Conservation (phyloP, 64 coral and sea anemone genomes). For the Astreopora myriophthalma region DNA sequence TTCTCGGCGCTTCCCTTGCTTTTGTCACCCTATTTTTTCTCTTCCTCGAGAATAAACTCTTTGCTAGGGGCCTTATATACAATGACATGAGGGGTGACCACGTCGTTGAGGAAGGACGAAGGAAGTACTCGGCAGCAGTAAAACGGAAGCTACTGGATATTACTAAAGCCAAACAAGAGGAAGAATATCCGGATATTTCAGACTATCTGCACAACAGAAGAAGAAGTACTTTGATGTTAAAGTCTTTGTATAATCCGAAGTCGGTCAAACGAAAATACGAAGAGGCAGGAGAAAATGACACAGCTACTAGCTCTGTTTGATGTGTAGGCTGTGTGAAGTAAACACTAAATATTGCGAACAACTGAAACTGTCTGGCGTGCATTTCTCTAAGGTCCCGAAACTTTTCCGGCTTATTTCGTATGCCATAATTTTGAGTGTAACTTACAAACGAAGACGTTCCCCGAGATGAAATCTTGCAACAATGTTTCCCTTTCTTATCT, state of each 20-base stretch:
- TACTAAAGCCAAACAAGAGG: slow-evolving; percentile 1
- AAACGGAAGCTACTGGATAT: slow-evolving; percentile 64
- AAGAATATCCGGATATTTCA: slow-evolving; percentile 83
- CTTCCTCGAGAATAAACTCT: slow-evolving; percentile 79
- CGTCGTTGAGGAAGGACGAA: neutral
- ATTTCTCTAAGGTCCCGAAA: no score
- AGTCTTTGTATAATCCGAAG: slow-evolving; percentile 74
- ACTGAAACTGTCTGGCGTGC: no score
- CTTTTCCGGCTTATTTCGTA: no score
- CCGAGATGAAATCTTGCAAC: no score
- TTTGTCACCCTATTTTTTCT: slow-evolving; percentile 72
- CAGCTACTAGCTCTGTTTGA: slow-evolving; percentile 34
- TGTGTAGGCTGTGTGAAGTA: no score
- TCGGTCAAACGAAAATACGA: slow-evolving; percentile 38
- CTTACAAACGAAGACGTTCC: no score
- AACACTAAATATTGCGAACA: no score
- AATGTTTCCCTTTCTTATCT: no score
- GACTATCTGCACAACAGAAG: slow-evolving; percentile 62
- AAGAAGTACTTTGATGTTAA: slow-evolving; percentile 19
- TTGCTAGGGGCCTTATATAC: slow-evolving; percentile 77
- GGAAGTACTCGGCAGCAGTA: slow-evolving; percentile 64
- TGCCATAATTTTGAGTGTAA: no score
- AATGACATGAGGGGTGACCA: slow-evolving; percentile 19
- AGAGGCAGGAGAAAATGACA: neutral
- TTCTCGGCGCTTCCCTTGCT: slow-evolving; percentile 72